A percentile compares a stretch with the other conserved stretches of the same genome.
Conservation (phyloP, 2,888 invertebrate species). For the Barypeithes pellucidus region DNA sequence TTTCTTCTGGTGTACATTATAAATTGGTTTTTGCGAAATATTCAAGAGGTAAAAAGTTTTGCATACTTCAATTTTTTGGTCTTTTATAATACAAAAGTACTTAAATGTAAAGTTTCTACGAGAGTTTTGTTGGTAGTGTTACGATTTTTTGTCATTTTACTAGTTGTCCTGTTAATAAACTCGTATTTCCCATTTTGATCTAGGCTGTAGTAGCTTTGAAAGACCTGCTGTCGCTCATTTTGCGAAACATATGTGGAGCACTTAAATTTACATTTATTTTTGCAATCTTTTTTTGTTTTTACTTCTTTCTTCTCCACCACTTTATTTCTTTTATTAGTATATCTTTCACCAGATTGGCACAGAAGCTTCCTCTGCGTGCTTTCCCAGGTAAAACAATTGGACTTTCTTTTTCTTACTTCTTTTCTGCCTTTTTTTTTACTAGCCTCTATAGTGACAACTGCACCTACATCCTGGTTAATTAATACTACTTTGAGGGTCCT, state of each 20-base stretch:
- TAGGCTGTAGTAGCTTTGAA: not conserved
- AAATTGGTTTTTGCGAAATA: not conserved
- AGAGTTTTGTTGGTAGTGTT: not conserved
- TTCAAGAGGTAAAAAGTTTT: slow-evolving; percentile 3
- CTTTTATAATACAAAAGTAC: not conserved
- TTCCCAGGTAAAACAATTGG: not conserved
- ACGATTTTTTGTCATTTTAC: not conserved
- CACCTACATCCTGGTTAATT: not conserved
- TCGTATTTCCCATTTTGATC: slow-evolving; percentile 3
- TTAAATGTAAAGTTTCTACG: not conserved
- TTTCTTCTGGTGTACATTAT: not conserved
- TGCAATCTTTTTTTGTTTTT: not conserved
- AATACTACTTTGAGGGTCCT: not conserved
- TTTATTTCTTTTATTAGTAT: not conserved
- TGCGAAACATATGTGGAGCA: not conserved
- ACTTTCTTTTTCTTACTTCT: not conserved
- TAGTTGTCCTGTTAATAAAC: not conserved
- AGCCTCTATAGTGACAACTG: not conserved
- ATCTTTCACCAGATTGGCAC: not conserved
- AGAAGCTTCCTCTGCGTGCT: not conserved
- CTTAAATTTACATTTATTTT: not conserved
- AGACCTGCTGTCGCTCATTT: not conserved
- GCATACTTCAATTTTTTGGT: not conserved
- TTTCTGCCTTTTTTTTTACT: not conserved
- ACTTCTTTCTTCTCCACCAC: not conserved